Base-by-base conservation (phyloP, 1,140 invertebrate species). In the Drosophila suzukii region DNA sequence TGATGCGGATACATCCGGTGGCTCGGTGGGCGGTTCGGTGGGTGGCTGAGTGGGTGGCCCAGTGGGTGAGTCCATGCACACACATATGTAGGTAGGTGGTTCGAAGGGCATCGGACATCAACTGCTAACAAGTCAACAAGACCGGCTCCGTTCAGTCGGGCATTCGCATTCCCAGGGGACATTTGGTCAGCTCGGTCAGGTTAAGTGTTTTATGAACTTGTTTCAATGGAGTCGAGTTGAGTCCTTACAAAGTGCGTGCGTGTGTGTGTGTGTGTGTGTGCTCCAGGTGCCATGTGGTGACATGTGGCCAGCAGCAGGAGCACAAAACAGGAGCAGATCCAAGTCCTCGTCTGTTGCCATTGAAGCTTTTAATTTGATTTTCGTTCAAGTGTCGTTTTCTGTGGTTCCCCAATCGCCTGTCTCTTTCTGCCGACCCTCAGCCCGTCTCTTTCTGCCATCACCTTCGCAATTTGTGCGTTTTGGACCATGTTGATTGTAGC, bases 341-440 rank as follows among this genome's bases (percentile, higher is more conserved):
- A 36, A 36, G 50, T 75, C 50, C 61, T 55, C 53, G 75, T 81
- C 83, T 76, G 62, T 72, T 79, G 83, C 81, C 83, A 89, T 88
- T 86, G 83, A 86, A 86, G 83, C 84, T 88, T 88, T 88, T 88
- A 88, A 88, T 88, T 88, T 88, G 83, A 88, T 89, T 88, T 88
- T 88, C 83, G 79, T 89, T 88, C 83, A 89, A 88, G 83, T 88
- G 83, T 82, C 84, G 83, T 89, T 88, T 86, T 67, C 71, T 76
- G 61, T 54, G 59, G 61, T 70, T 75, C 66, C 49, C 47, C 36
- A 43, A 32, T 46, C 49, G 20, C 56, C 38, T 20, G 10, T 41
- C n/a, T 10, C 32, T 34, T 8, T 34, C 49, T 27, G 10, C 17
- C 11, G 6, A 5, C 46, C 13, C 47, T 39, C 46, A 24, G 44